Evolutionary conservation across 2,797 vertebrate genomes (phyloP).

Genomic region (Zenarchopterus dispar): DNA sequence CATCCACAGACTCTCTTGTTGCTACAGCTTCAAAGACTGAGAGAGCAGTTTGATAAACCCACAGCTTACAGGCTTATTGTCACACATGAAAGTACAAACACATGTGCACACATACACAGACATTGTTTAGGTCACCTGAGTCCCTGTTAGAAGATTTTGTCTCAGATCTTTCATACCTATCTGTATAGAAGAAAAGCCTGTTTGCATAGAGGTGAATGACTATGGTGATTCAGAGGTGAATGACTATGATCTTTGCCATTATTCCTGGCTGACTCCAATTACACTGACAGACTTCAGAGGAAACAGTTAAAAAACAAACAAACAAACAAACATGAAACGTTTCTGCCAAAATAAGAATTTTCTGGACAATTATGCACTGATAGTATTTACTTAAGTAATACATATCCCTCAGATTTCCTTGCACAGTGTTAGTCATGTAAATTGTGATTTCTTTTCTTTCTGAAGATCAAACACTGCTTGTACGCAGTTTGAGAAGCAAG

Average conservation of each 20-base stretch:
- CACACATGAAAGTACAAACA: conserved; percentile 61
- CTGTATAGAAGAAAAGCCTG: conserved; percentile 42
- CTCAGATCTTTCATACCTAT: no score
- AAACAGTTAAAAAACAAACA: neutral
- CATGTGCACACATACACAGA: neutral
- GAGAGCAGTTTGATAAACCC: conserved; percentile 65
- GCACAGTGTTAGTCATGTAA: no score
- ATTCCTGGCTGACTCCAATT: conserved; percentile 11
- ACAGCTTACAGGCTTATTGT: conserved; percentile 67
- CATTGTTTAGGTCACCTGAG: conserved; percentile 54
- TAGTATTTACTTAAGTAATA: no score
- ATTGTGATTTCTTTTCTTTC: no score
- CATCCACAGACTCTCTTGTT: conserved; percentile 45
- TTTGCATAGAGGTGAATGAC: conserved; percentile 39
- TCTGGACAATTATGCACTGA: no score
- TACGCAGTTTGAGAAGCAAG: conserved; percentile 9
- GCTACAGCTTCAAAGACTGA: conserved; percentile 62
- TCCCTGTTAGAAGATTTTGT: conserved; percentile 55
- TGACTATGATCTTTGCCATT: conserved; percentile 15
- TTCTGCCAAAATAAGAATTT: neutral
- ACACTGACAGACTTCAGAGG: neutral
- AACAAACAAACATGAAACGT: neutral
- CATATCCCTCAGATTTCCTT: no score
- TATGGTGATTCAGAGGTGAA: conserved; percentile 28
- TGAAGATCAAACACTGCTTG: neutral